Evolutionary conservation across 1,140 invertebrate species (phyloP), one percentile per base, ranked within the genome.

Genomic region (Mesaphorura yosii): DNA sequence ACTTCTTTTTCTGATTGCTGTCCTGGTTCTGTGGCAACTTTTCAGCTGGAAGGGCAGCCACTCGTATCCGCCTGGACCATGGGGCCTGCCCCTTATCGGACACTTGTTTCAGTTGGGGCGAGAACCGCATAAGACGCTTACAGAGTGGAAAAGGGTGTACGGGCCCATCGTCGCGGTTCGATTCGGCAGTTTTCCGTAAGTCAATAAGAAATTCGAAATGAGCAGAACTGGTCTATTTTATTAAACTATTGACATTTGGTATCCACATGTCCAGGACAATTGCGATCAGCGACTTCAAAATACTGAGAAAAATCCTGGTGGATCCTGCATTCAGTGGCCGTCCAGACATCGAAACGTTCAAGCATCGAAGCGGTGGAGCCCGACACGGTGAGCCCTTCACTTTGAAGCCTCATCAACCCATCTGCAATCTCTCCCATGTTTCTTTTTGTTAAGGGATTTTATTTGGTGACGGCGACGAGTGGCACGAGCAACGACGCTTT

Each of bases 181-280:
- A 45, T 49, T 49, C 23, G 48, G 48, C 23, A 49, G 48, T 39
- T 49, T 38, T 23, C 31, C 29, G 48, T 49, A 38, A 6, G 37
- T 37, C 22, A n/a, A 10, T 10, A 34, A 34, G 10, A 34, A 34
- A 34, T 34, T 34, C 31, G 31, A 34, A 34, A 34, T 34, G 10
- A 10, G 10, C 10, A 10, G 10, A 34, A 34, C n/a, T 34, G 31
- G n/a, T n/a, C n/a, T n/a, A 34, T 34, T n/a, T 34, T 10, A 34
- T 34, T n/a, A 34, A 34, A 34, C 31, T 34, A 34, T n/a, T 34
- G n/a, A 10, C 10, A 34, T 10, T 34, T 34, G 31, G n/a, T n/a
- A n/a, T 26, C 22, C 4, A 17, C n/a, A 25, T 51, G 26, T 22
- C 10, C 29, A 53, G 51, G 17, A 19, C 41, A 6, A 37, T 53